Evolutionary conservation across 2,888 invertebrate genomes (phyloP).

Genomic region (Trisateles emortualis): DNA sequence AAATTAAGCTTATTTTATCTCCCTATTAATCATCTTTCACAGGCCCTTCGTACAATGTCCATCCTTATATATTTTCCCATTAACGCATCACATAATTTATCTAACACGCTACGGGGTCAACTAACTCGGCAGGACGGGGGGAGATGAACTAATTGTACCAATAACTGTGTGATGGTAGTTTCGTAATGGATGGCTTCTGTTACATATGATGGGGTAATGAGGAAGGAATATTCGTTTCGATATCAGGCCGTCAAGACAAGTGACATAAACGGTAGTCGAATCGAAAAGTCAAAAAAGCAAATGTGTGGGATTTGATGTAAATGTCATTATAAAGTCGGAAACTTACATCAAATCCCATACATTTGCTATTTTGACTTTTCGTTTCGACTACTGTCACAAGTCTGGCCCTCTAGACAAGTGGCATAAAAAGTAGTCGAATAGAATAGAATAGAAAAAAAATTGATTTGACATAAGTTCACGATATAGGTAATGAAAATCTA

Average conservation of each 20-base stretch:
- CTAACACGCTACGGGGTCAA: conserved; percentile 52
- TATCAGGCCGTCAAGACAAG: not conserved
- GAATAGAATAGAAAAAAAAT: too few species aligned
- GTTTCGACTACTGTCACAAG: too few species aligned
- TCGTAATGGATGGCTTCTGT: conserved; percentile 40
- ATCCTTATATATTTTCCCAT: conserved; percentile 11
- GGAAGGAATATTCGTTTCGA: conserved; percentile 3
- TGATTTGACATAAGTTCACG: too few species aligned
- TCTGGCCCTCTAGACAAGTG: too few species aligned
- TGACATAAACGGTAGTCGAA: too few species aligned
- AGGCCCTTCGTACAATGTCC: conserved; percentile 6
- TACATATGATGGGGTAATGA: conserved; percentile 24
- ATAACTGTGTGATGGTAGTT: conserved; percentile 55
- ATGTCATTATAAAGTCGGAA: too few species aligned
- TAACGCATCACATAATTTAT: conserved; percentile 32
- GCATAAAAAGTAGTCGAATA: too few species aligned
- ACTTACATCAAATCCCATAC: too few species aligned
- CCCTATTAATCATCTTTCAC: conserved; percentile 2
- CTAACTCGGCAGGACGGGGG: conserved; percentile 56
- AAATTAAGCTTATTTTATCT: conserved; percentile 7
- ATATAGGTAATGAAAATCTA: too few species aligned
- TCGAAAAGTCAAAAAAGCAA: too few species aligned
- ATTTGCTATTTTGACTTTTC: too few species aligned
- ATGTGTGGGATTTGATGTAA: too few species aligned
- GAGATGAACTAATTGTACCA: conserved; percentile 57